Conservation (phyloP, 2,888 invertebrate genomes). For the Heteromurus nitidus region DNA sequence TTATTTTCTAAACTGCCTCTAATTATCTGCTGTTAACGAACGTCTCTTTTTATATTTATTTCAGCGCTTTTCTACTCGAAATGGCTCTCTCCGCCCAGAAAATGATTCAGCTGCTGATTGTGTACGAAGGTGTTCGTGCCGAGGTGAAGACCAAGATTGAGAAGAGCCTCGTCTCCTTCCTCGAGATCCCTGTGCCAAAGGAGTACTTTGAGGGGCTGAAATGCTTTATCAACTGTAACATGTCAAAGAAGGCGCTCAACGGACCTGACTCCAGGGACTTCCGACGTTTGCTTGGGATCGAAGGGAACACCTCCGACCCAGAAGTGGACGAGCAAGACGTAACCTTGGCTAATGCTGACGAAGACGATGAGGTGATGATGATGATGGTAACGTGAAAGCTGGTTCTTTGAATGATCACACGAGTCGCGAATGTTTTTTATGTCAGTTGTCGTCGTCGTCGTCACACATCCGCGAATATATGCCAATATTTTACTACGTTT, state of each 20-base stretch:
- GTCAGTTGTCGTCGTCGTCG: no score
- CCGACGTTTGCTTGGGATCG: no score
- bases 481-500: no score
- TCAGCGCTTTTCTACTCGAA: conserved; percentile 61
- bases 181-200: conserved; percentile 56
- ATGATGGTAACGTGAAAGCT: no score
- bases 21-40: not conserved
- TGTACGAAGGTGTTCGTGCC: conserved; percentile 3
- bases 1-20: not conserved
- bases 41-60: not conserved
- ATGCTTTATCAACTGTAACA: conserved; percentile 49
- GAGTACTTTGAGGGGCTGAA: conserved; percentile 63
- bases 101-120: conserved; percentile 52
- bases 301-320: no score
- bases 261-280: no score
- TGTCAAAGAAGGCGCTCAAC: conserved; percentile 5
- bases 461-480: no score
- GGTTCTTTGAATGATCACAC: no score
- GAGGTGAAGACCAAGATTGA: conserved; percentile 25
- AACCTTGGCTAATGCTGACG: no score
- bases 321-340: no score
- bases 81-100: conserved; percentile 65
- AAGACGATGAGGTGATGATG: no score
- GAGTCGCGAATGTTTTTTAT: no score
- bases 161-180: conserved; percentile 38